Percentiles rank a stretch among this genome's conserved stretches.
Evolutionary conservation across 1,140 invertebrate species (phyloP).

Genomic region (Eriocheir sinensis): DNA sequence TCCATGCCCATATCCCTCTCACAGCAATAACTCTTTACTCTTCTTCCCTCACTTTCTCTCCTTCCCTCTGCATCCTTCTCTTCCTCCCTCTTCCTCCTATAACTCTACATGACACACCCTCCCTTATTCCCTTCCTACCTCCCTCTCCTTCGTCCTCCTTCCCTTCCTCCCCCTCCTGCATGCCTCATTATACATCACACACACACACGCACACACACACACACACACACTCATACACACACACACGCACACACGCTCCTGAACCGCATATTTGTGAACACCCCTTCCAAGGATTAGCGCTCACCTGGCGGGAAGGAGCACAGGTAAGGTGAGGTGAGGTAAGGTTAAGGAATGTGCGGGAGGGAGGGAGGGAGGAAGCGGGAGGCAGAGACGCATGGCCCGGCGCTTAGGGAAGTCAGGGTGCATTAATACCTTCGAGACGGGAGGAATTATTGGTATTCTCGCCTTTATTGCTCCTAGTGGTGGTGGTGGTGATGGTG

Average conservation of each 20-base stretch:
- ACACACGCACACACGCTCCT: too few species aligned
- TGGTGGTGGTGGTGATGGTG: neutral
- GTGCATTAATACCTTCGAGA: neutral
- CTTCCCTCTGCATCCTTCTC: neutral
- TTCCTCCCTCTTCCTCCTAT: neutral
- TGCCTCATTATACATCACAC: neutral
- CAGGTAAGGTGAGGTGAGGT: neutral
- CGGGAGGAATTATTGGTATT: neutral
- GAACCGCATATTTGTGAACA: slow-evolving; percentile 12
- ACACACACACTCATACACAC: too few species aligned
- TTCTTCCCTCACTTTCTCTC: neutral
- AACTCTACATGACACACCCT: neutral
- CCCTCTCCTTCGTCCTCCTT: neutral
- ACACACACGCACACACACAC: too few species aligned
- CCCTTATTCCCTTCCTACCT: too few species aligned
- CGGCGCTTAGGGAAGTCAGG: neutral
- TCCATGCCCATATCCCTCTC: neutral
- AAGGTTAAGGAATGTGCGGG: neutral
- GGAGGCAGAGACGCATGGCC: neutral
- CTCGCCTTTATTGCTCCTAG: neutral
- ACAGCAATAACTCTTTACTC: neutral
- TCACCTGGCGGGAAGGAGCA: neutral
- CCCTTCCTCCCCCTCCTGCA: neutral
- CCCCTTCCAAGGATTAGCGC: neutral
- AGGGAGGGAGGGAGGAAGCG: neutral